phyloP scores from a whole-genome alignment of 1,140 invertebrate species.

The Parapsyche elsis region DNA sequence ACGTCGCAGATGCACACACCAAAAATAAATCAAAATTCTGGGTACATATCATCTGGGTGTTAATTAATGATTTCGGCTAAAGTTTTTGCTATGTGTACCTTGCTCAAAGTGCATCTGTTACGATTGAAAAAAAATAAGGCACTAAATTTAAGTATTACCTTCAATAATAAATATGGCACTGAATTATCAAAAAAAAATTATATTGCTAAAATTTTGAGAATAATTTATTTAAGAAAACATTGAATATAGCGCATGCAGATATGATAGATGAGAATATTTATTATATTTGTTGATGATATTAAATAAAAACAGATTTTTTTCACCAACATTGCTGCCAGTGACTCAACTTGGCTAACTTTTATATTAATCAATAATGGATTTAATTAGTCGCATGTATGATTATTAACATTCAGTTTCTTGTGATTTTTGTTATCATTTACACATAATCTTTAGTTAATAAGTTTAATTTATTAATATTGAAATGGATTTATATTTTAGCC shows the following conservation, averaged over 20 bases:
- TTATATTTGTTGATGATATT: too few species aligned
- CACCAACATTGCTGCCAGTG: too few species aligned
- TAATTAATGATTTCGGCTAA: constrained; percentile 42
- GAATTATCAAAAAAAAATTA: constrained; percentile 32
- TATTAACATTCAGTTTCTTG: too few species aligned
- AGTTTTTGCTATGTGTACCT: constrained; percentile 43
- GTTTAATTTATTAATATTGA: too few species aligned
- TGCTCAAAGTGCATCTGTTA: constrained; percentile 42
- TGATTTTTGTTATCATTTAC: too few species aligned
- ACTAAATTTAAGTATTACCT: constrained; percentile 43
- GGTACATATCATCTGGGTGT: constrained; percentile 43
- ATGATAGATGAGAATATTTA: constrained; percentile 18
- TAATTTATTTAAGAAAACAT: constrained; percentile 18
- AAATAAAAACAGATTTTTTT: too few species aligned
- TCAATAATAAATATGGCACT: constrained; percentile 42
- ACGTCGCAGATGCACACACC: constrained; percentile 12
- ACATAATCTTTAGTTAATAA: too few species aligned
- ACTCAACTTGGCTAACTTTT: too few species aligned
- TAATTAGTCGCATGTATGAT: too few species aligned
- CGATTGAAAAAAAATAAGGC: constrained; percentile 42
- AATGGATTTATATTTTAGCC: too few species aligned
- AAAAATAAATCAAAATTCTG: constrained; percentile 49
- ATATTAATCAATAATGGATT: too few species aligned
- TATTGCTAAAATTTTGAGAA: constrained; percentile 18
- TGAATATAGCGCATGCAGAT: background rate